Base-by-base conservation (phyloP, 2,888 invertebrate species). In the Orthosia gracilis region DNA sequence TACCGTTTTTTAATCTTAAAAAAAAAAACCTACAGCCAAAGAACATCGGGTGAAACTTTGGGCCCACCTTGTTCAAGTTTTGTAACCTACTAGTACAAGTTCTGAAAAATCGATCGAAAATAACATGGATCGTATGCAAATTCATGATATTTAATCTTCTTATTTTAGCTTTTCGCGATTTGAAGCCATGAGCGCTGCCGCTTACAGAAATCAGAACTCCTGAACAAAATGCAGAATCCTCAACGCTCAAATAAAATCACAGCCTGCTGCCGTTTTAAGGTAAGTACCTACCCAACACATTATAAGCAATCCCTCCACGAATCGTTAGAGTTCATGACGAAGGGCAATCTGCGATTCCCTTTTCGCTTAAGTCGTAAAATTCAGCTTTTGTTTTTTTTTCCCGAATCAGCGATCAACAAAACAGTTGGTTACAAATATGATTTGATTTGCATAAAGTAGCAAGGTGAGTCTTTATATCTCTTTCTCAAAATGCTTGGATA, bases 361-460 rank as follows among this genome's bases (percentile, higher is more conserved):
- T 72, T 58, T 49, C 31, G 23, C 47, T 40, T 45, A 49, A 31
- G 54, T 78, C 77, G 52, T 78, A 78, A 58, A 78, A 78, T 67
- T 70, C 13, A 54, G 66, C 52, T 78, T 72, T 54, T 66, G 66
- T 45, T 54, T 72, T 78, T 73, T 78, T 73, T 58, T n/a, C n/a
- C 66, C 66, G 78, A 31, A 66, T 47, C 49, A 65, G 15, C 45
- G 45, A 55, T 13, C 52, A 55, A 66, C 50, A 71, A 70, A 77
- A 57, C 55, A 40, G 40, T 77, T 66, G 45, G 40, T 31, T 76
- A 50, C 23, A 73, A 50, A 71, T 21, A 52, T 59, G 65, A 12
- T 64, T 77, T 59, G 65, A 12, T 64, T 77, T 45, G 59, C 54
- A 13, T 69, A 54, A 26, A 55, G 21, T 23, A 61, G 9, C 17